Evolutionary conservation across 2,888 invertebrate genomes (phyloP).

Genomic region (Tinea pellionella): DNA sequence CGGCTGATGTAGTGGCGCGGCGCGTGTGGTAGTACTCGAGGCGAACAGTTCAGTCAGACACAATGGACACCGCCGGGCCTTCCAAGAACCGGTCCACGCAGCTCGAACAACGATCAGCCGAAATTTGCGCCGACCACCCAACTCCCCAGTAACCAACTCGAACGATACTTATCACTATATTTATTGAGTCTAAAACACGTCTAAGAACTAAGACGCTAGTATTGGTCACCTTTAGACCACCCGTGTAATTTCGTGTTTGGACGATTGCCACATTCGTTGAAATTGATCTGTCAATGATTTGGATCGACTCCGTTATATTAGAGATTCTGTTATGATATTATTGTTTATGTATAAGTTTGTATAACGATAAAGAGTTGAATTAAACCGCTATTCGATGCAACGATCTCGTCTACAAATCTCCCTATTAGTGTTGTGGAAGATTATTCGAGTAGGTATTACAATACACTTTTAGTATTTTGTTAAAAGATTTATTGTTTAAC

Average conservation of each 20-base stretch:
- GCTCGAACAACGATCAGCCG: conserved; percentile 53
- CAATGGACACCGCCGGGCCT: conserved; percentile 56
- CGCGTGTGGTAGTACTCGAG: conserved; percentile 35
- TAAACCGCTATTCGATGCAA: conserved; percentile 38
- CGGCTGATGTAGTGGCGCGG: conserved; percentile 41
- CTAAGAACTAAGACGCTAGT: background rate
- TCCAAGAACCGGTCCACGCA: conserved; percentile 56
- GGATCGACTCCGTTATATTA: background rate
- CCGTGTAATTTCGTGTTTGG: conserved; percentile 14
- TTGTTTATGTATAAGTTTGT: background rate
- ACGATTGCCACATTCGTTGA: background rate
- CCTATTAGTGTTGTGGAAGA: conserved; percentile 15
- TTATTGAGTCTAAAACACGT: background rate
- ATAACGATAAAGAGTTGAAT: background rate
- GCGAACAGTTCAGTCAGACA: conserved; percentile 47
- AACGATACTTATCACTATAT: conserved; percentile 47
- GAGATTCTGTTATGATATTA: background rate
- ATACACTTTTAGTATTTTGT: background rate
- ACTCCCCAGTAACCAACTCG: conserved; percentile 29
- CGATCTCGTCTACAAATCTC: conserved; percentile 30
- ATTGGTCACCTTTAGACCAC: conserved; percentile 14
- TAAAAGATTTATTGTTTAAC: background rate
- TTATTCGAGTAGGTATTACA: background rate
- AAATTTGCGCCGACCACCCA: conserved; percentile 67
- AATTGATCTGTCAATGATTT: background rate